Evolutionary conservation across 2,888 invertebrate species (phyloP), one percentile per base, ranked within the genome.

Genomic region (Epistrophe grossulariae): DNA sequence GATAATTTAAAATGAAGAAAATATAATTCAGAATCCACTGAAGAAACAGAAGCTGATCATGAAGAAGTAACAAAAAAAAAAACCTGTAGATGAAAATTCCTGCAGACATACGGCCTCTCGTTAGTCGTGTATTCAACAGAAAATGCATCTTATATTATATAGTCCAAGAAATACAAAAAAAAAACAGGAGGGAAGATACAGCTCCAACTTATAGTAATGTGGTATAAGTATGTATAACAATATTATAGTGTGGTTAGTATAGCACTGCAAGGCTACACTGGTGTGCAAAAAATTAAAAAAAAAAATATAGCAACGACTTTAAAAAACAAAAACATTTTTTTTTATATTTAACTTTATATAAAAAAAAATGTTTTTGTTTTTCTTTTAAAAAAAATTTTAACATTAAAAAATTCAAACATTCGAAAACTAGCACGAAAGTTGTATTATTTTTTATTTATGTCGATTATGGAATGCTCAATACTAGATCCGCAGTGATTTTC

Each of bases 81-180:
- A 45, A 45, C 45, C n/a, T 45, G 50, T 40, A 40, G 19, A 70
- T 57, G 43, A 40, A 60, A 70, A 55, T 55, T 68, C 55, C 57
- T 31, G 48, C 28, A 77, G 68, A 52, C 72, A 19, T 13, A 60
- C 60, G 60, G 60, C 60, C 62, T 60, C 60, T 81, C 68, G 70
- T 81, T 81, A 76, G 60, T 81, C 38, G 52, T 62, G 24, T 50
- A 35, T 76, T 70, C 60, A 62, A 70, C 80, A 81, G 80, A 68
- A 81, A 70, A 45, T 62, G 64, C 40, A 64, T 79, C 64, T 79
- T 64, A 45, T 60, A 55, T 31, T 57, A 57, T 60, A 38, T 43
- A 52, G 50, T 43, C 57, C 15, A 59, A 57, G n/a, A 59, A 31
- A 24, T 24, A n/a, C n/a, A 24, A 24, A 24, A 24, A 24, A 24